Conservation (phyloP, 1,140 invertebrate species). For the Cydia strobilella region DNA sequence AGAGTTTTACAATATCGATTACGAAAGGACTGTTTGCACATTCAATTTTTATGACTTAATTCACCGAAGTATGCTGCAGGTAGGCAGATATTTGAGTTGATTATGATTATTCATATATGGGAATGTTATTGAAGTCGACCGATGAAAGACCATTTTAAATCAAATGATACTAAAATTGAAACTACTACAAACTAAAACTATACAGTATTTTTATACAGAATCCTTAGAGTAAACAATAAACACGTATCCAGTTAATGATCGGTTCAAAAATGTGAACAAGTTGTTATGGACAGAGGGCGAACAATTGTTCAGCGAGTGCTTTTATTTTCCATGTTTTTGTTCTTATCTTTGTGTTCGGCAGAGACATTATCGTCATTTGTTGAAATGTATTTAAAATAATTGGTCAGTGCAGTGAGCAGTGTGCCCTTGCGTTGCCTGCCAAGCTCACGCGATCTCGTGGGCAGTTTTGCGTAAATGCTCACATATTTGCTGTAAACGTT, state of each 20-base stretch:
- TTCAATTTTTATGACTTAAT: constrained; percentile 17
- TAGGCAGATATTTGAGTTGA: not conserved
- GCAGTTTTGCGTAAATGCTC: constrained; percentile 73
- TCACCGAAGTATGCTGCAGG: constrained; percentile 12
- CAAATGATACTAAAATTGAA: not conserved
- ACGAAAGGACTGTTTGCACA: constrained; percentile 32
- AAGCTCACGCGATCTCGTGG: constrained; percentile 74
- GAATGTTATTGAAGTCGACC: not conserved
- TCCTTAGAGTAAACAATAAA: constrained; percentile 2
- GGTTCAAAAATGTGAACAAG: constrained; percentile 40
- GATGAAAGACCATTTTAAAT: not conserved
- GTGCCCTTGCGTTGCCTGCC: constrained; percentile 66
- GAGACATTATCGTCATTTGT: constrained; percentile 78
- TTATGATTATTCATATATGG: not conserved
- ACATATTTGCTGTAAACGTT: constrained; percentile 74
- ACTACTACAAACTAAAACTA: not conserved
- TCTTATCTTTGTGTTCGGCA: constrained; percentile 65
- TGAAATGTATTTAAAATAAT: constrained; percentile 81
- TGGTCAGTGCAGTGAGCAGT: constrained; percentile 64
- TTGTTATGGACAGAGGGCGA: constrained; percentile 46
- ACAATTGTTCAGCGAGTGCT: constrained; percentile 59
- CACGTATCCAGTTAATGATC: not conserved
- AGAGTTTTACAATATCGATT: constrained; percentile 35
- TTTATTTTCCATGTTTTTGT: constrained; percentile 59
- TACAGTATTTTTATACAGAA: not conserved